Base-by-base conservation (phyloP, 1,140 invertebrate species). In the Cherax quadricarinatus region DNA sequence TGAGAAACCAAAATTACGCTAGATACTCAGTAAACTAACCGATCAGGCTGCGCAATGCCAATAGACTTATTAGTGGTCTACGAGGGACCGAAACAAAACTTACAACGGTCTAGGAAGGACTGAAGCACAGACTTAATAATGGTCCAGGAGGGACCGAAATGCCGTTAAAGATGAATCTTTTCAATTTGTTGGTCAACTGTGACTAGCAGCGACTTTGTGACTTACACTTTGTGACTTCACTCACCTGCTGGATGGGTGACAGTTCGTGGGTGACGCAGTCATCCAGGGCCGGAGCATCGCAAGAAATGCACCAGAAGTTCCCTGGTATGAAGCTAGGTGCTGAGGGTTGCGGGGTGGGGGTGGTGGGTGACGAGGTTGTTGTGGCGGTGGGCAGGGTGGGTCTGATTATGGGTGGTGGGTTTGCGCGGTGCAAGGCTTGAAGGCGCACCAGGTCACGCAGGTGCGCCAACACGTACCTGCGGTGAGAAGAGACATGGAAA, bases 251-350 rank as follows among this genome's bases (percentile, higher is more conserved):
- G 6, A 89, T 6, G 16, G 80, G 80, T n/a, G 24, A n/a, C 16
- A 82, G 80, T n/a, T 89, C 30, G 62, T 89, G 88, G 30, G 30
- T 2, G 21, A 4, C 9, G 41, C 88, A 89, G 75, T 41, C 5
- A 16, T 83, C 60, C 4, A 3, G n/a, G 66, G 66, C 66, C 0
- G 81, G 66, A 5, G 24, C 60, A 30, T 83, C 82, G 18, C 88
- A 90, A 12, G 62, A n/a, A 24, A 84, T 51, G 78, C 88, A 90
- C 88, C 88, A 90, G 70, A 75, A 90, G 3, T 90, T 70, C 14
- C 51, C 62, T 4, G 49, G 16, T 16, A 14, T 57, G 70, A 87
- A 78, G 16, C 10, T 16, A 14, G 86, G 86, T 6, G 78, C 75
- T 4, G 75, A 12, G 73, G 41, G 51, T 21, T 18, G 70, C 51